phyloP scores from a whole-genome alignment of 2,888 invertebrate genomes.

The Alsophila aescularia region DNA sequence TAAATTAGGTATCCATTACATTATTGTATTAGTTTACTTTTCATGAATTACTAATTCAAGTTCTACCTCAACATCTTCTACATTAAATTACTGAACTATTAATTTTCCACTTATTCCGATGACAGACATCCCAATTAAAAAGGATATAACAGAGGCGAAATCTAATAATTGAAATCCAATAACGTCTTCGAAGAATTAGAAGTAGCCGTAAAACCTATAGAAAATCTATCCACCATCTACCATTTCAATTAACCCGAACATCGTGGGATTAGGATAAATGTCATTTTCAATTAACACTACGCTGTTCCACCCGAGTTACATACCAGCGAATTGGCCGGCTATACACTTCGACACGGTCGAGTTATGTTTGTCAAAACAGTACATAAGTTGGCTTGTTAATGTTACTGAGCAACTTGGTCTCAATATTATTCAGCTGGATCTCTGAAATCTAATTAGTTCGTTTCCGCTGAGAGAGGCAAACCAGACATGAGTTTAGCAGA shows the following conservation, averaged over 20 bases:
- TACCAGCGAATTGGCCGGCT: slow-evolving; percentile 58
- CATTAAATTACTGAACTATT: background rate
- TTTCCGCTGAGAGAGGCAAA: no score
- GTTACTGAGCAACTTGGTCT: no score
- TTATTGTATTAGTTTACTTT: no score
- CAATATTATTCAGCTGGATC: no score
- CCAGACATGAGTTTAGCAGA: no score
- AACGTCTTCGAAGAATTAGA: background rate
- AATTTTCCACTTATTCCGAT: no score
- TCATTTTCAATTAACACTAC: slow-evolving; percentile 76
- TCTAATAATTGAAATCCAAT: background rate
- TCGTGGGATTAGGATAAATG: slow-evolving; percentile 66
- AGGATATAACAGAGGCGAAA: no score
- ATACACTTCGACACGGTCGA: slow-evolving; percentile 53
- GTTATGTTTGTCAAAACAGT: background rate
- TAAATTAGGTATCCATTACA: no score
- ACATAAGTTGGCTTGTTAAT: background rate
- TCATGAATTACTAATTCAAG: no score
- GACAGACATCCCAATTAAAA: no score
- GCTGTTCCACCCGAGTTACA: slow-evolving; percentile 64
- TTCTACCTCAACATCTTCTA: no score
- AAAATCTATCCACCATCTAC: slow-evolving; percentile 3
- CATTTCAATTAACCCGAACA: slow-evolving; percentile 52
- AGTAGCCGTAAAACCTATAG: background rate
- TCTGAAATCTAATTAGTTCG: no score